phyloP scores from a whole-genome alignment of 1,140 invertebrate species.

The Plutomurus gul region DNA sequence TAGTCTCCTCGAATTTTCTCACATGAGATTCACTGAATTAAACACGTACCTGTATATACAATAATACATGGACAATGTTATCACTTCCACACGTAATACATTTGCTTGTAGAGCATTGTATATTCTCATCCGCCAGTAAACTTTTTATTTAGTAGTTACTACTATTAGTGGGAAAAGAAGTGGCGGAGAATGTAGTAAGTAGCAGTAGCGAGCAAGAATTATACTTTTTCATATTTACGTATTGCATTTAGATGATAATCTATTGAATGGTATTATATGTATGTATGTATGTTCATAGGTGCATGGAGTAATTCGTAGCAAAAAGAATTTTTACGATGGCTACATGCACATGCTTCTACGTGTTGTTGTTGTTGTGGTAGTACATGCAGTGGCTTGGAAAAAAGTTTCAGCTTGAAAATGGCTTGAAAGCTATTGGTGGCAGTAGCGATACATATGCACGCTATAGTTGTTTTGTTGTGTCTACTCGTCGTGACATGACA shows the following conservation, averaged over 20 bases:
- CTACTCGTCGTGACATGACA: neutral
- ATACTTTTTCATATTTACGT: neutral
- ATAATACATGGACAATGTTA: no score
- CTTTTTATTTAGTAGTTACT: neutral
- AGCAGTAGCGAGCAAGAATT: neutral
- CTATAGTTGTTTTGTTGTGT: neutral
- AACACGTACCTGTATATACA: no score
- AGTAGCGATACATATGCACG: no score
- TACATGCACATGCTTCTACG: no score
- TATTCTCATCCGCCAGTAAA: no score
- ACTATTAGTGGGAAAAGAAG: no score
- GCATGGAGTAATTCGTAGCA: neutral
- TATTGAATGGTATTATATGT: neutral
- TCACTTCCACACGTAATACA: neutral
- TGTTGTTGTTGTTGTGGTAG: no score
- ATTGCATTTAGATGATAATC: neutral
- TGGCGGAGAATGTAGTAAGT: neutral
- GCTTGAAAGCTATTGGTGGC: no score
- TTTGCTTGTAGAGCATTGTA: no score
- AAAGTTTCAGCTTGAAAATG: no score
- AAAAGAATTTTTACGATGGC: neutral
- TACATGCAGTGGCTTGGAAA: no score
- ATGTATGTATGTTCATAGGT: neutral
- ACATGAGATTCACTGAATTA: neutral
- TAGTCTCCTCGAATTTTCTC: conserved; percentile 8